Conservation (phyloP, 2,113 vertebrate species). For the Ancistrus triradiatus region DNA sequence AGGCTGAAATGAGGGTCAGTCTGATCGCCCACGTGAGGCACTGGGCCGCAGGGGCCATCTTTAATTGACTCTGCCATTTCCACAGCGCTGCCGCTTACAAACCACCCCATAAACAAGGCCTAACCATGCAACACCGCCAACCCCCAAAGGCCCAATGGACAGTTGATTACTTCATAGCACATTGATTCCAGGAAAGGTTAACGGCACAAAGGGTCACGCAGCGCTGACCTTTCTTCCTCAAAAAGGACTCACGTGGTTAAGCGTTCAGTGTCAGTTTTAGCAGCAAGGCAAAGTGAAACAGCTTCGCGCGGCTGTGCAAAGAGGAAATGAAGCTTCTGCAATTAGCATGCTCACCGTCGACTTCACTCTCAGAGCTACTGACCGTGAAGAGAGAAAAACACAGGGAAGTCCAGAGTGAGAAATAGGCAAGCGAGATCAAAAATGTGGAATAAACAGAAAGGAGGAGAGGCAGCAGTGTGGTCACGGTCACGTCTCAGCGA, state of each 20-base stretch:
- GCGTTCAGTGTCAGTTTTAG: slow-evolving; percentile 22
- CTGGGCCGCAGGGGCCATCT: slow-evolving; percentile 39
- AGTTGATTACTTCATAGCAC: slow-evolving; percentile 18
- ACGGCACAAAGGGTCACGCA: slow-evolving; percentile 16
- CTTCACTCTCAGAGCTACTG: slow-evolving; percentile 34
- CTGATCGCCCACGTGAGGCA: slow-evolving; percentile 40
- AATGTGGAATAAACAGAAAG: slow-evolving; percentile 7
- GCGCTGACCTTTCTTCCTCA: neutral
- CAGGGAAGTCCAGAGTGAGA: slow-evolving; percentile 24
- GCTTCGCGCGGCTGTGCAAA: slow-evolving; percentile 39
- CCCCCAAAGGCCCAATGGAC: slow-evolving; percentile 6
- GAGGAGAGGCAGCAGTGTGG: slow-evolving; percentile 45
- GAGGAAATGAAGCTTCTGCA: slow-evolving; percentile 48
- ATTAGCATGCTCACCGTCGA: slow-evolving; percentile 34
- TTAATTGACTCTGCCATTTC: slow-evolving; percentile 34
- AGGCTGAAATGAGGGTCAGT: slow-evolving; percentile 38
- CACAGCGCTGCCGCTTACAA: slow-evolving; percentile 13
- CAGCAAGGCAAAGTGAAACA: slow-evolving; percentile 25
- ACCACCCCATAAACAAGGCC: slow-evolving; percentile 30
- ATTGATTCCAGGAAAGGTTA: slow-evolving; percentile 30
- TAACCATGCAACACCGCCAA: neutral
- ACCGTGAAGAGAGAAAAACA: neutral
- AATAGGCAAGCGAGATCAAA: neutral
- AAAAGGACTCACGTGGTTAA: slow-evolving; percentile 18
- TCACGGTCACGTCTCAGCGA: slow-evolving; percentile 48